Evolutionary conservation across 2,113 vertebrate species (phyloP), one percentile per base, ranked within the genome.

Genomic region (Pungitius pungitius): DNA sequence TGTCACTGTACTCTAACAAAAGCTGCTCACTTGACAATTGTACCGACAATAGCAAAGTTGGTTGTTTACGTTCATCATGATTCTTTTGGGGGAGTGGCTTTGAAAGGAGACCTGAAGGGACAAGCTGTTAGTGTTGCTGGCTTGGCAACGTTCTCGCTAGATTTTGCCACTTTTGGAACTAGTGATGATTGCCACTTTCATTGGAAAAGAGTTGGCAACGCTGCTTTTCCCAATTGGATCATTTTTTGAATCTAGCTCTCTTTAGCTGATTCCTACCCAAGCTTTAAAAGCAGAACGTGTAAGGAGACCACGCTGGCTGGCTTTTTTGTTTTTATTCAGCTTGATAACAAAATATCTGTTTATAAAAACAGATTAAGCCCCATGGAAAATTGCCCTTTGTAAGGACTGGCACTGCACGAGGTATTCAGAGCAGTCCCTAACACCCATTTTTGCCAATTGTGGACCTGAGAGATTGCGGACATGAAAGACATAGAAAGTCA

Each of bases 211-310:
- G n/a, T 51, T 22, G 47, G 47, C 47, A 22, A 51, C 20, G 42
- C 20, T 49, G 11, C 6, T 51, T 3, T 11, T 14, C n/a, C 11
- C 8, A 51, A 51, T 51, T 51, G n/a, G 49, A 51, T 51, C 22
- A 22, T 24, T 24, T 52, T 24, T 24, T 4, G 51, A 24, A 52
- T 52, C 49, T 22, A 52, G 3, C 8, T 52, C n/a, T 52, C 22
- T 24, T 22, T 52, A 13, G 51, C n/a, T 52, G 49, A 54, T 54
- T 54, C n/a, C 51, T 52, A 24, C 22, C 12, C 51, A 52, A 13
- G 12, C 51, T 52, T 52, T 52, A 52, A 89, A 79, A 85, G 68
- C 35, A 68, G 26, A 73, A 80, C 69, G 76, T 6, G 11, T 80
- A 71, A 81, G 71, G 62, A 57, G 40, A 69, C 45, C 74, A 18